These are phyloP conservation scores for Macrosteles quadrilineatus DNA, from an alignment of 1,140 invertebrate species.

Conservation along the genomic window DNA sequence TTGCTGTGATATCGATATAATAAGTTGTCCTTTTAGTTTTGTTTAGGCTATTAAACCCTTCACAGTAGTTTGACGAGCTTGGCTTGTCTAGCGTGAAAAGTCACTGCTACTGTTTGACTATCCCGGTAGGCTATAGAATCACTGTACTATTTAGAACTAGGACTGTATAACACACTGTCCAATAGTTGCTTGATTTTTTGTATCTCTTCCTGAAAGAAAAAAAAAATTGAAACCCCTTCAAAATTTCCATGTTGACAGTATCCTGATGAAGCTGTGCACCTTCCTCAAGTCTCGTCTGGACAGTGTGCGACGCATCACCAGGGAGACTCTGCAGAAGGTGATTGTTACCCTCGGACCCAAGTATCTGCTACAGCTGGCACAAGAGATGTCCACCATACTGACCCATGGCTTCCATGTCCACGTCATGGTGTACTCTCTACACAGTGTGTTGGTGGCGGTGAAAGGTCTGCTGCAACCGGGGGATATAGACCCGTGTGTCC, in stretches of 20 bases:
- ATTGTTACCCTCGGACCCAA: conserved; percentile 80
- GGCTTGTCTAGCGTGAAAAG: no score
- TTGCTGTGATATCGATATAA: no score
- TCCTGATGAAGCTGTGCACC: conserved; percentile 86
- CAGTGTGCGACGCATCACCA: conserved; percentile 73
- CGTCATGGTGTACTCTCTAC: conserved; percentile 86
- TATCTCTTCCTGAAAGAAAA: no score
- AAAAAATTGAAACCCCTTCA: no score
- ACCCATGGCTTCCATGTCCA: conserved; percentile 92
- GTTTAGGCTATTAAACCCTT: no score
- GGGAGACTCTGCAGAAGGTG: conserved; percentile 88
- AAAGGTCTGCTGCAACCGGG: conserved; percentile 63
- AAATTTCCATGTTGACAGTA: conserved; percentile 65
- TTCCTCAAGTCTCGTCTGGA: conserved; percentile 89
- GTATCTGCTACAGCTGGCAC: conserved; percentile 76
- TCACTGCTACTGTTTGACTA: no score
- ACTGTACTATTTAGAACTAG: no score
- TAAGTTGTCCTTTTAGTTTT: no score
- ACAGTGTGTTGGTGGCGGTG: conserved; percentile 75
- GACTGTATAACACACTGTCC: no score
- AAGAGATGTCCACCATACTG: conserved; percentile 78
- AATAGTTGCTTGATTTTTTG: no score
- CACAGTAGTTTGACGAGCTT: no score
- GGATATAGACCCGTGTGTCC: conserved; percentile 77
- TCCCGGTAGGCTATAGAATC: no score